Conservation (phyloP, 2,888 invertebrate genomes). For the Melinaea menophilus region DNA sequence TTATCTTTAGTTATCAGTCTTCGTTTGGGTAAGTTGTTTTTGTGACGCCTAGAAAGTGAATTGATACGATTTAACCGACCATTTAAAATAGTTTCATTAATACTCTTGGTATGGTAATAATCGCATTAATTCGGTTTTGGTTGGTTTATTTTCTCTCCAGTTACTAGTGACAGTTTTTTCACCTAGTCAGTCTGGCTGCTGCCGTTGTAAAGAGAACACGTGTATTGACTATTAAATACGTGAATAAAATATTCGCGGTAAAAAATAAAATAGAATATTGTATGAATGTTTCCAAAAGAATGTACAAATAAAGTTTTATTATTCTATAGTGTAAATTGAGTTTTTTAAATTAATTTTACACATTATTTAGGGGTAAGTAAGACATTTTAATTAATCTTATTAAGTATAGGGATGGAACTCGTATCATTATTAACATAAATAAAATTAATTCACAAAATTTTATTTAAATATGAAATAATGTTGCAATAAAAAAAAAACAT, state of each 20-base stretch:
- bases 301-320: too few species aligned
- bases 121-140: slow-evolving; percentile 56
- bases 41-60: slow-evolving; percentile 56
- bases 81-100: slow-evolving; percentile 41
- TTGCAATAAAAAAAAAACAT: too few species aligned
- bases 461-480: too few species aligned
- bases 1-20: slow-evolving; percentile 31
- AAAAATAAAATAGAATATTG: slow-evolving; percentile 6
- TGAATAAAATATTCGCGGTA: slow-evolving; percentile 29
- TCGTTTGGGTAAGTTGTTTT: slow-evolving; percentile 37
- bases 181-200: slow-evolving; percentile 52
- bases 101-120: slow-evolving; percentile 42
- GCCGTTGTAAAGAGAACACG: slow-evolving; percentile 38
- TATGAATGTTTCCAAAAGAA: too few species aligned
- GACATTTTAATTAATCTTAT: too few species aligned
- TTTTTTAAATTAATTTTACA: too few species aligned
- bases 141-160: slow-evolving; percentile 65
- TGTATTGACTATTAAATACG: slow-evolving; percentile 33
- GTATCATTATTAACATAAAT: too few species aligned
- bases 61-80: slow-evolving; percentile 51
- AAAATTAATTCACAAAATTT: too few species aligned
- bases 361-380: too few species aligned
- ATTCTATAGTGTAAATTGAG: too few species aligned
- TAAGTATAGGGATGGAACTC: too few species aligned
- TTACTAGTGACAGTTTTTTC: slow-evolving; percentile 51